Evolutionary conservation across 2,888 invertebrate species (phyloP).

Genomic region (Steromphala cineraria): DNA sequence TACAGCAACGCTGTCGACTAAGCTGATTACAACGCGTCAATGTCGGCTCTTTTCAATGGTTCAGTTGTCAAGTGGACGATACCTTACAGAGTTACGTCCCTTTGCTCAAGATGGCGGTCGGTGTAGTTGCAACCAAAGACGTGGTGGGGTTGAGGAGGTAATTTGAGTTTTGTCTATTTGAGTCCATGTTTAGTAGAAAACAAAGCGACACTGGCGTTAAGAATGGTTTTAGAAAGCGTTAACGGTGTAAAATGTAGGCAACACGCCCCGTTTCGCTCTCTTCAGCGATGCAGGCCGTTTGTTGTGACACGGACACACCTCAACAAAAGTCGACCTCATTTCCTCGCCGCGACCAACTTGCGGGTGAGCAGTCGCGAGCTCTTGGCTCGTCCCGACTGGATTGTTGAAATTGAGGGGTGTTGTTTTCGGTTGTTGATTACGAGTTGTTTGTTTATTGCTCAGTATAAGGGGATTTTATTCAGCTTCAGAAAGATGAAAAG

Average conservation of each 20-base stretch:
- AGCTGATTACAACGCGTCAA: too few species aligned
- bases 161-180: background rate
- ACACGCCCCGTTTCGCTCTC: background rate
- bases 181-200: background rate
- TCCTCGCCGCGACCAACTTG: background rate
- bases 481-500: background rate
- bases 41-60: too few species aligned
- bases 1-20: too few species aligned
- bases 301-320: background rate
- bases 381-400: background rate
- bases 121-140: background rate
- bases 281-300: background rate
- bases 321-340: conserved; percentile 3
- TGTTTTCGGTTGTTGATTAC: background rate
- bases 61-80: too few species aligned
- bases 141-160: background rate
- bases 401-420: background rate
- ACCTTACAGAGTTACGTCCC: background rate
- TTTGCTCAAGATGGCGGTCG: conserved; percentile 16
- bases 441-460: background rate
- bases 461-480: background rate
- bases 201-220: background rate
- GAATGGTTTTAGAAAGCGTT: background rate
- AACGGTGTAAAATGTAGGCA: background rate
- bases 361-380: background rate